phyloP scores from a whole-genome alignment of 2,888 invertebrate genomes.

The Ochropacha duplaris region DNA sequence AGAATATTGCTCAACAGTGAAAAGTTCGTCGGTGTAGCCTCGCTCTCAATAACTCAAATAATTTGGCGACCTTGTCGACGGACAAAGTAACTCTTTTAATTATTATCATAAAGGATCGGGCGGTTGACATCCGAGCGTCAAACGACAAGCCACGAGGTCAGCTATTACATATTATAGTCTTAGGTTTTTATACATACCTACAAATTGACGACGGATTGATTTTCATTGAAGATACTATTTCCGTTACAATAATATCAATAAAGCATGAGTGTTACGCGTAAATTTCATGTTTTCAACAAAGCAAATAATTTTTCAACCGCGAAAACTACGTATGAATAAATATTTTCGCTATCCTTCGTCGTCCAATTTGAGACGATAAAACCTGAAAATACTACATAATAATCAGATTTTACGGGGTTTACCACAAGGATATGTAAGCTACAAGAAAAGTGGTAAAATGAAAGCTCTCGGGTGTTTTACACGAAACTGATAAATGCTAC shows the following conservation, averaged over 20 bases:
- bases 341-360: conserved; percentile 4
- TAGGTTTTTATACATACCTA: not conserved
- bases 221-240: no score
- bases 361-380: conserved; percentile 5
- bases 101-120: conserved; percentile 65
- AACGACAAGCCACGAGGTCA: conserved; percentile 37
- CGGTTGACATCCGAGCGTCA: conserved; percentile 68
- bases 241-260: no score
- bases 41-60: conserved; percentile 74
- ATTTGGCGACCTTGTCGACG: conserved; percentile 68
- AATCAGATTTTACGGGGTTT: not conserved
- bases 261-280: no score
- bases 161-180: not conserved
- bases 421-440: conserved; percentile 14
- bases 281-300: no score
- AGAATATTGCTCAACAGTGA: conserved; percentile 57
- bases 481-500: conserved; percentile 48
- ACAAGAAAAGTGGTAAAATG: conserved; percentile 40
- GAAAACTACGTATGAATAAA: not conserved
- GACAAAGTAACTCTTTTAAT: conserved; percentile 70
- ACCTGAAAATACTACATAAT: conserved; percentile 14
- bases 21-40: conserved; percentile 58
- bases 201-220: not conserved
- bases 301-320: not conserved
- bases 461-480: conserved; percentile 24